Evolutionary conservation across 2,888 invertebrate genomes (phyloP).

Genomic region (Aporophyla lueneburgensis): DNA sequence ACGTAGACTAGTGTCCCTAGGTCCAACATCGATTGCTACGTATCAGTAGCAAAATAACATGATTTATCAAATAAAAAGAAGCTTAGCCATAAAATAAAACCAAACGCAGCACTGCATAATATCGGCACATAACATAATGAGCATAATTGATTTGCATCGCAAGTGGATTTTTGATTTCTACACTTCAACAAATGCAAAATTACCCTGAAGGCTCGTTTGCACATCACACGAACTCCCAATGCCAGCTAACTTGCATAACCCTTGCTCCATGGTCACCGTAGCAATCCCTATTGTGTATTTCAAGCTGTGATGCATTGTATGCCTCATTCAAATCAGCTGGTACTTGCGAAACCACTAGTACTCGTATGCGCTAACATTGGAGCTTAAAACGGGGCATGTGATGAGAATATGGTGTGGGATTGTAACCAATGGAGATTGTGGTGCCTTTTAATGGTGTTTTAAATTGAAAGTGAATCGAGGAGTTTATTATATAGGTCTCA

Average conservation of each 20-base stretch:
- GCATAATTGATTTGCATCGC: conserved; percentile 9
- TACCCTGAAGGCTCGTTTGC: conserved; percentile 5
- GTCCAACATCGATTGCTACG: background rate
- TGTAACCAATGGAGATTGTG: conserved; percentile 21
- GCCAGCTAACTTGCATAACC: conserved; percentile 55
- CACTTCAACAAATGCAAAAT: conserved; percentile 23
- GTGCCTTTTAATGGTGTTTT: background rate
- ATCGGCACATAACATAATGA: background rate
- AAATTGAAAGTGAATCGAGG: conserved; percentile 7
- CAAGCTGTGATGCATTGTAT: conserved; percentile 47
- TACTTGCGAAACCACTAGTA: conserved; percentile 53
- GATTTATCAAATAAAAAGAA: background rate
- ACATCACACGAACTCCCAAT: conserved; percentile 43
- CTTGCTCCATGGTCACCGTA: conserved; percentile 58
- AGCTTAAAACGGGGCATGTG: background rate
- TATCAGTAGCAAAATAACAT: too few relatives aligned
- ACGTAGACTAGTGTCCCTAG: background rate
- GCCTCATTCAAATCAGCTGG: conserved; percentile 68
- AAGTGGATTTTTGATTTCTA: background rate
- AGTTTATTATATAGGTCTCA: background rate
- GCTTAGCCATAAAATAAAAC: background rate
- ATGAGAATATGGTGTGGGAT: conserved; percentile 39
- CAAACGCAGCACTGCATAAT: too few relatives aligned
- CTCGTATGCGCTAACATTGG: conserved; percentile 35
- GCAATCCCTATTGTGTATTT: conserved; percentile 66